Conservation (phyloP, 2,113 vertebrate genomes). For the Apistogramma diplotaenia region DNA sequence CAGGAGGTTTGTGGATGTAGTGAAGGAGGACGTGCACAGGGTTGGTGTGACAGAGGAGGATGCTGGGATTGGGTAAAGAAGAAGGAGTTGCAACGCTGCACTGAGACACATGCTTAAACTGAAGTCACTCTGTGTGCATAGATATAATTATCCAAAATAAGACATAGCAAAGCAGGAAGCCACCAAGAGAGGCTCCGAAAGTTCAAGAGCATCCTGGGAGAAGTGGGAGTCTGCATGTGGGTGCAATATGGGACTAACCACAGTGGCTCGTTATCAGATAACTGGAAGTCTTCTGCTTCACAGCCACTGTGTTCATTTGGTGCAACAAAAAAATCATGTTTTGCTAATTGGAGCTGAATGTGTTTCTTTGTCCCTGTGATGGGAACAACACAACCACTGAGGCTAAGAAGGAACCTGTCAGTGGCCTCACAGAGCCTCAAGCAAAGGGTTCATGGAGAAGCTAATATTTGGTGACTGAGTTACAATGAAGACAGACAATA, state of each 20-base stretch:
- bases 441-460: slow-evolving; percentile 8
- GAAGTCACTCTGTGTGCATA: no score
- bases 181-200: neutral
- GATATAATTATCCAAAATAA: no score
- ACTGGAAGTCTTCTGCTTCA: no score
- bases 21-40: no score
- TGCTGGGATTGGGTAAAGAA: no score
- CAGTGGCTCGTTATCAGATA: neutral
- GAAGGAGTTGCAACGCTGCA: no score
- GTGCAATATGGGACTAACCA: neutral
- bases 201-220: neutral
- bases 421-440: neutral
- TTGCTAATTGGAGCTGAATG: neutral
- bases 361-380: neutral
- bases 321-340: neutral
- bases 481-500: slow-evolving; percentile 34
- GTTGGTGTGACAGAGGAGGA: no score
- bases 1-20: no score
- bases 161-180: no score
- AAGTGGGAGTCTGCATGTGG: no score
- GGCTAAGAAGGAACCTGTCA: neutral
- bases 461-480: slow-evolving; percentile 33
- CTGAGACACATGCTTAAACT: no score
- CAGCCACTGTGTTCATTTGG: no score
- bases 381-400: neutral